Conservation (phyloP, 2,113 vertebrate species). For the Regulus satrapa region DNA sequence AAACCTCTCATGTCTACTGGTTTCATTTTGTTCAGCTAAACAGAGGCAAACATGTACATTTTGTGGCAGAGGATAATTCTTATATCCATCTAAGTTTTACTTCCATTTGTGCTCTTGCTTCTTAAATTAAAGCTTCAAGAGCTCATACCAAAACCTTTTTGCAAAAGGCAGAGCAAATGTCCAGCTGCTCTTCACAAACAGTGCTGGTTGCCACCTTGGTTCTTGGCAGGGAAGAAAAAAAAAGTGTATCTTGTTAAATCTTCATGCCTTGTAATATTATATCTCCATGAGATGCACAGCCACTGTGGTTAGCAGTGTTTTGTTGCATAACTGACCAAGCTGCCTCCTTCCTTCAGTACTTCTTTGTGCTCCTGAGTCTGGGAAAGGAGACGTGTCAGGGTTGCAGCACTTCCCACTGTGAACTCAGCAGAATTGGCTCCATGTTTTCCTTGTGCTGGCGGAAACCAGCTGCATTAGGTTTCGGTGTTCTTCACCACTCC, state of each 20-base stretch:
- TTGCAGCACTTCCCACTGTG: background rate
- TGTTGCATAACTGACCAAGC: background rate
- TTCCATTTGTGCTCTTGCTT: background rate
- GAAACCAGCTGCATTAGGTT: background rate
- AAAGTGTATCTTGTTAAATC: background rate
- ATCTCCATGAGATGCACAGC: background rate
- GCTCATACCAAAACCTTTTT: background rate
- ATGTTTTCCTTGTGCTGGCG: rapidly evolving
- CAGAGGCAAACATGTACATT: background rate
- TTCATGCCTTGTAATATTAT: background rate
- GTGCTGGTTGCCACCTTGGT: background rate
- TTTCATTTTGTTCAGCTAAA: background rate
- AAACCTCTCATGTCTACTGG: background rate
- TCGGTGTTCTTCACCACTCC: background rate
- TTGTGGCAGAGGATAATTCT: background rate
- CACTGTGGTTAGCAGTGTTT: background rate
- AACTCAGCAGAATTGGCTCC: background rate
- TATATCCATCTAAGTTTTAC: background rate
- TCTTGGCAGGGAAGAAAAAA: background rate
- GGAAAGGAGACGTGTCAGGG: background rate
- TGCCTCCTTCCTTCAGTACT: background rate
- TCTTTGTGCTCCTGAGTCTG: background rate
- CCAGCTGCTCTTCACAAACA: background rate
- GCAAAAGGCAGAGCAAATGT: background rate
- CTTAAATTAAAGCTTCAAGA: background rate